Evolutionary conservation across 2,797 vertebrate genomes (phyloP), one percentile per base, ranked within the genome.

Genomic region (Acanthurus leucopareius): DNA sequence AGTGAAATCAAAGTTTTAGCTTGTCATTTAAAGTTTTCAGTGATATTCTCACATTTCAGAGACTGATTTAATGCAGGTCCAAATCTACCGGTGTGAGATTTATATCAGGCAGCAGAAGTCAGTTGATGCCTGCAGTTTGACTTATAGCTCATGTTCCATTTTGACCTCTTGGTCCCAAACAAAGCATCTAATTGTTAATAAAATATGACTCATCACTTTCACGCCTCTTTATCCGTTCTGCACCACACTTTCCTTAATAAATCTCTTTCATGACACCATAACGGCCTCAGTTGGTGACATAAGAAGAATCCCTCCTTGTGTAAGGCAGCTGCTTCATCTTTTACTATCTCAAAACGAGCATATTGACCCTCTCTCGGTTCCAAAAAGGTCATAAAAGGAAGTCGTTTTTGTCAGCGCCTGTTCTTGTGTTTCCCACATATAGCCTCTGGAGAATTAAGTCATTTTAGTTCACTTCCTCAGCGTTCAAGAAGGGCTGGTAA

Each of bases 391-490:
- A 80, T 71, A 74, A 86, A 85, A 83, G 80, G 75, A 85, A 88
- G 83, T 88, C 80, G 68, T 86, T 88, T 87, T 87, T 77, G 70
- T 86, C 78, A 40, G 77, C n/a, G 61, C 66, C 68, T 64, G 70
- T 69, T 70, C 60, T 79, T 75, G 74, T 82, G 82, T 89, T 91
- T 84, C 75, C 82, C 86, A 88, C 69, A 83, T 59, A 56, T 71
- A 58, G 74, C 85, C 82, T 87, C 89, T 68, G 54, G 85, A 86
- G 86, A 69, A 28, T 90, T 77, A 76, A 83, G 82, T 85, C 73
- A 84, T 85, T 82, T 83, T 65, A 73, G 79, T 87, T 81, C 74
- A 84, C 83, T 90, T 90, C 85, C 88, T 85, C 56, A 2, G 69
- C 20, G 2, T 52, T 80, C 25, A 56, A 44, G 54, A 52, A 67